Evolutionary conservation across 2,113 vertebrate species (phyloP).

Genomic region (Candoia aspera): DNA sequence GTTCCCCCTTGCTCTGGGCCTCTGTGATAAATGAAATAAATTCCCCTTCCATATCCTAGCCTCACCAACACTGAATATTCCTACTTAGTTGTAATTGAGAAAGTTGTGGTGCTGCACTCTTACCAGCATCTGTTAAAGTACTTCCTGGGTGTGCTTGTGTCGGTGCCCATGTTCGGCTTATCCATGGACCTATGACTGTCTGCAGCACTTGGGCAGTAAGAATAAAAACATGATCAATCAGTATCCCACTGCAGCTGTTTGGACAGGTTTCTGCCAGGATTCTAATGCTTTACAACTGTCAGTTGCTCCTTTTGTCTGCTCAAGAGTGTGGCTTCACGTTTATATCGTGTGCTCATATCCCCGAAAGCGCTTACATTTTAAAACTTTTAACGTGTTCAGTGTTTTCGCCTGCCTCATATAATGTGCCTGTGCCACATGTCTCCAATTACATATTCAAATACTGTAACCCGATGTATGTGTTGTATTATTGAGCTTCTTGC

Average conservation of each 20-base stretch:
- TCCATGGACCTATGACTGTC: conserved; percentile 75
- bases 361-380: conserved; percentile 70
- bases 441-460: conserved; percentile 68
- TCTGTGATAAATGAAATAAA: conserved; percentile 60
- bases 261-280: conserved; percentile 95
- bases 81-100: conserved; percentile 54
- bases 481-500: conserved; percentile 72
- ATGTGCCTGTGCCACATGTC: conserved; percentile 61
- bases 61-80: conserved; percentile 64
- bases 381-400: conserved; percentile 62
- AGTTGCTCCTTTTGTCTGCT: conserved; percentile 82
- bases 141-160: conserved; percentile 61
- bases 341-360: conserved; percentile 72
- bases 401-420: conserved; percentile 44
- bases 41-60: conserved; percentile 22
- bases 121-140: conserved; percentile 77
- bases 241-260: conserved; percentile 90
- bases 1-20: conserved; percentile 31
- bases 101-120: conserved; percentile 64
- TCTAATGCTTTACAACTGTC: conserved; percentile 92
- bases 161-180: conserved; percentile 69
- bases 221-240: conserved; percentile 97
- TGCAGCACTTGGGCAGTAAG: conserved; percentile 75
- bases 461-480: conserved; percentile 70
- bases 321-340: conserved; percentile 68